These are phyloP conservation scores for Mesitornis unicolor DNA, from an alignment of 2,113 vertebrate species.

Conservation along the genomic window DNA sequence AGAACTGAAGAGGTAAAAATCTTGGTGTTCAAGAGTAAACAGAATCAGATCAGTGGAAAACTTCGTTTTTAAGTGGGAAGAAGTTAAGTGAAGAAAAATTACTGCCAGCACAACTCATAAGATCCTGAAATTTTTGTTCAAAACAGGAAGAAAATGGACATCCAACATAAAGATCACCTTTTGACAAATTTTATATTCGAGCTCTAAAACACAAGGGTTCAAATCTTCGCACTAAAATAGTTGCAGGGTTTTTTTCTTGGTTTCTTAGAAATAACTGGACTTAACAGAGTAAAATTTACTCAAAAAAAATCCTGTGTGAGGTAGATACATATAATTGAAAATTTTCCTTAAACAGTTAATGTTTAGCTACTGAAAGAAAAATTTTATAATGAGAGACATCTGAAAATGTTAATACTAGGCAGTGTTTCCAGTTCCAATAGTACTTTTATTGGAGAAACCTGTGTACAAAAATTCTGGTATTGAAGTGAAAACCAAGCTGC, in stretches of 20 bases:
- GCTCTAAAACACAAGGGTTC: neutral
- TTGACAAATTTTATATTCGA: neutral
- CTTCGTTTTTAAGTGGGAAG: neutral
- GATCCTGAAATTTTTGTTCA: neutral
- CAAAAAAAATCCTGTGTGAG: neutral
- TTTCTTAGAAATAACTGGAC: neutral
- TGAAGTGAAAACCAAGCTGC: neutral
- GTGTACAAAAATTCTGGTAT: neutral
- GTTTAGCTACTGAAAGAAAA: neutral
- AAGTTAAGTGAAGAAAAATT: neutral
- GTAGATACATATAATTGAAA: neutral
- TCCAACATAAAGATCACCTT: neutral
- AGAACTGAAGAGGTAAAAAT: slow-evolving; percentile 11
- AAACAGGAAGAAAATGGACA: neutral
- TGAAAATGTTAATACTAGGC: neutral
- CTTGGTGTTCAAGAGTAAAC: slow-evolving; percentile 25
- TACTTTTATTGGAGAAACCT: neutral
- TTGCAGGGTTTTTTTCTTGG: neutral
- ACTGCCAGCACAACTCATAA: neutral
- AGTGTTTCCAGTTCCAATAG: neutral
- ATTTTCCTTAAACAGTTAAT: neutral
- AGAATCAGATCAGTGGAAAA: slow-evolving; percentile 22
- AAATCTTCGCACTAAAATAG: neutral
- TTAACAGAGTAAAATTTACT: neutral
- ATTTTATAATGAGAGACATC: neutral